A percentile compares a stretch with the other conserved stretches of the same genome.
Evolutionary conservation across 2,888 invertebrate genomes (phyloP).

Genomic region (Mythimna lalbum): DNA sequence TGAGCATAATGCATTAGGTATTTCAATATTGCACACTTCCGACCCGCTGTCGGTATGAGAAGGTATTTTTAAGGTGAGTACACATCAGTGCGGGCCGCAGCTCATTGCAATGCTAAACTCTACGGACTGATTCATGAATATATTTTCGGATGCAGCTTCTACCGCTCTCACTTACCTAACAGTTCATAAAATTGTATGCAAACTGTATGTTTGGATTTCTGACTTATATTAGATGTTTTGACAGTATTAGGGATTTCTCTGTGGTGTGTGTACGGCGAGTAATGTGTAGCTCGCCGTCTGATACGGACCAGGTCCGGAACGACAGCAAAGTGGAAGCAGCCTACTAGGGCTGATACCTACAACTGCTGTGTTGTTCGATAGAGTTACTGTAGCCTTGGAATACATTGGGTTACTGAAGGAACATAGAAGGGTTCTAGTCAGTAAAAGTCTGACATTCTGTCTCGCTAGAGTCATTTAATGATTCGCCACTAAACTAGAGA

Average conservation of each 20-base stretch:
- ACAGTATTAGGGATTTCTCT: background rate
- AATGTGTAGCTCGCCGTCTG: background rate
- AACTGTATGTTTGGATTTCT: slow-evolving; percentile 37
- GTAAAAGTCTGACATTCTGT: no score
- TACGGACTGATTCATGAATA: slow-evolving; percentile 51
- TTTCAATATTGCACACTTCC: slow-evolving; percentile 40
- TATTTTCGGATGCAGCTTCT: slow-evolving; percentile 38
- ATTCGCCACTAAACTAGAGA: no score
- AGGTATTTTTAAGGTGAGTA: slow-evolving; percentile 50
- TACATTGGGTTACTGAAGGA: no score
- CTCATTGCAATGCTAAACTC: slow-evolving; percentile 53
- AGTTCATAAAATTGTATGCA: slow-evolving; percentile 39
- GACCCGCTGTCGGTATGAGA: background rate
- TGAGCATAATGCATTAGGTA: slow-evolving; percentile 20
- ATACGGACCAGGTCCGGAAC: no score
- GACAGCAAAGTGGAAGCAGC: no score
- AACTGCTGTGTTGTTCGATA: no score
- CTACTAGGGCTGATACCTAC: no score
- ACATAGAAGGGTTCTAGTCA: no score
- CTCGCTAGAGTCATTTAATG: no score
- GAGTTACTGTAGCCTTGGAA: no score
- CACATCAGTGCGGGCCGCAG: slow-evolving; percentile 15
- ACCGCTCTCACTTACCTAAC: slow-evolving; percentile 18
- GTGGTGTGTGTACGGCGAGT: no score
- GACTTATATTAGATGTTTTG: background rate